Evolutionary conservation across 2,888 invertebrate genomes (phyloP), one percentile per base, ranked within the genome.

Genomic region (Choreutis nemorana): DNA sequence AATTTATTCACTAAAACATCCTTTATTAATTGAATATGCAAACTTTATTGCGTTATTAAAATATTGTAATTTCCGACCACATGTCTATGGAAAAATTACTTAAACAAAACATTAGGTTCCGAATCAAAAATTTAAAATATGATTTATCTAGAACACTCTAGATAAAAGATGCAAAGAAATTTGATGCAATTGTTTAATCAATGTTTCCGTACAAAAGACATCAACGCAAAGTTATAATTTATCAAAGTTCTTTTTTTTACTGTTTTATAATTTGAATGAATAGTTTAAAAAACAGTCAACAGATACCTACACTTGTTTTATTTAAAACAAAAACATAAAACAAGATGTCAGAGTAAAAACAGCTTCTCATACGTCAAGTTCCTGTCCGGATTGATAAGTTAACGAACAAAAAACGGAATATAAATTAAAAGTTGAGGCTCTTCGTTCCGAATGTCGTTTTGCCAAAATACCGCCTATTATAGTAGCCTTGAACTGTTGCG

Each of bases 401-500:
- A 33, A 24, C 28, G 34, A 42, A 44, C 44, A 52, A 42, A 36
- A 41, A 49, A 45, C n/a, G n/a, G n/a, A n/a, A n/a, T n/a, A n/a
- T n/a, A n/a, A n/a, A n/a, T n/a, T n/a, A n/a, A n/a, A 52, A 45
- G 42, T 48, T 37, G 45, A 36, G 44, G 44, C 46, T 57, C 47
- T 53, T 49, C 45, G 39, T 20, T 31, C 42, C 36, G 32, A 48
- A 46, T 51, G 52, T 50, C 48, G 49, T 43, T 50, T 54, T 41
- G 39, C 39, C 41, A 27, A 37, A 44, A 44, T 47, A 45, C 41
- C 44, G 46, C 42, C 39, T 30, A 30, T 33, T 35, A 39, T 50
- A 45, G 49, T 57, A 60, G 48, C 73, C 71, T 75, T 75, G 73
- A 73, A 67, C 71, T 52, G 44, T 70, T 66, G 59, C 62, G 61